Evolutionary conservation across 1,140 invertebrate species (phyloP).

Genomic region (Leucophenga varia): DNA sequence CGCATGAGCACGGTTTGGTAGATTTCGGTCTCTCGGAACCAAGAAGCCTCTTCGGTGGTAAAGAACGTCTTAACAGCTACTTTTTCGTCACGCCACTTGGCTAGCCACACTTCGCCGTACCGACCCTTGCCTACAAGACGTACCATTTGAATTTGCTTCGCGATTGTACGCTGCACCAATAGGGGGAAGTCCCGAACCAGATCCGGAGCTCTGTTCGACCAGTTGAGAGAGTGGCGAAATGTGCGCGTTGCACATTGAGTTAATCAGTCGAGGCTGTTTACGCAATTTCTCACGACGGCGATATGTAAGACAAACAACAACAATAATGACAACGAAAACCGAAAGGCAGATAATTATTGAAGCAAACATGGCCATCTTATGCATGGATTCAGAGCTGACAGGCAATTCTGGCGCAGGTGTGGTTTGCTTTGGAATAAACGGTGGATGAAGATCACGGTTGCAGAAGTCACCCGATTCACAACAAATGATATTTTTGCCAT

Average conservation of each 20-base stretch:
- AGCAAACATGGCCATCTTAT: slow-evolving; percentile 66
- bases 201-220: slow-evolving; percentile 81
- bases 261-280: slow-evolving; percentile 58
- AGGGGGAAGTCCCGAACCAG: slow-evolving; percentile 86
- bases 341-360: slow-evolving; percentile 68
- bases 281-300: slow-evolving; percentile 59
- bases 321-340: slow-evolving; percentile 63
- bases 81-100: slow-evolving; percentile 78
- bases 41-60: slow-evolving; percentile 83
- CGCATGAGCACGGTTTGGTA: slow-evolving; percentile 89
- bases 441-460: slow-evolving; percentile 76
- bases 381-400: slow-evolving; percentile 58
- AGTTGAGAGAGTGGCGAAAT: slow-evolving; percentile 65
- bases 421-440: slow-evolving; percentile 65
- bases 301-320: slow-evolving; percentile 62
- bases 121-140: slow-evolving; percentile 87
- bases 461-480: slow-evolving; percentile 78
- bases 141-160: slow-evolving; percentile 85
- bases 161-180: slow-evolving; percentile 91
- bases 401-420: slow-evolving; percentile 57
- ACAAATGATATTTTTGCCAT: slow-evolving; percentile 81
- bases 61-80: slow-evolving; percentile 92
- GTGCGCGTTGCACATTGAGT: slow-evolving; percentile 58
- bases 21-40: slow-evolving; percentile 88
- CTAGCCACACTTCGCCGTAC: slow-evolving; percentile 88